A percentile compares a stretch with the other conserved stretches of the same genome.
Evolutionary conservation across 2,797 vertebrate genomes (phyloP).

Genomic region (Oreochromis grahami): DNA sequence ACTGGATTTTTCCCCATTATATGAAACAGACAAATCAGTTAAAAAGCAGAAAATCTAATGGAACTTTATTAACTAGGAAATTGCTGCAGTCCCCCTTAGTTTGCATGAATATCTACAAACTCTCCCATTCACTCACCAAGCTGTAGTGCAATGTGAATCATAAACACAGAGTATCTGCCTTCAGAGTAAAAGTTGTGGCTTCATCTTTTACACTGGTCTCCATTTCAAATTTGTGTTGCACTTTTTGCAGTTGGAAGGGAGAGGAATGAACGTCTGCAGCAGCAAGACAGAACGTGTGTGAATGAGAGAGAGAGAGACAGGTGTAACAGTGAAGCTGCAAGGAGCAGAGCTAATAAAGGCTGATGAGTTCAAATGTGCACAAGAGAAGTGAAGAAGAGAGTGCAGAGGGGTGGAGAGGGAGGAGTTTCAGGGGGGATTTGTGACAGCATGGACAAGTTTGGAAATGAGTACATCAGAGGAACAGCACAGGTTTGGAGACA

Average conservation of each 20-base stretch:
- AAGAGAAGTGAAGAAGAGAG: background rate
- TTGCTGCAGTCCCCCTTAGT: background rate
- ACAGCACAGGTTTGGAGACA: background rate
- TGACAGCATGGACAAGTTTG: background rate
- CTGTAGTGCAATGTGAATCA: background rate
- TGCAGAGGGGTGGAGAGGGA: background rate
- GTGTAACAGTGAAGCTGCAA: background rate
- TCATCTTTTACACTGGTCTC: background rate
- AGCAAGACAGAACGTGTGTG: background rate
- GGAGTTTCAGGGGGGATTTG: background rate
- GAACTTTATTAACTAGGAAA: background rate
- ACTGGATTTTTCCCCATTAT: background rate
- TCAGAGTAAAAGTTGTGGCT: background rate
- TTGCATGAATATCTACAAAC: background rate
- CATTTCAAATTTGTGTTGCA: background rate
- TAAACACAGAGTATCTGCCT: background rate
- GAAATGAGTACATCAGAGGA: background rate
- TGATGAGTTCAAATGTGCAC: background rate
- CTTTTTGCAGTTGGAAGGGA: background rate
- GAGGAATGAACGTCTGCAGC: background rate
- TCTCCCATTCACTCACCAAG: background rate
- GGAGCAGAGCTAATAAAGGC: background rate
- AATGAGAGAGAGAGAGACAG: background rate
- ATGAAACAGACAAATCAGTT: background rate
- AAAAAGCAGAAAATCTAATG: background rate